Evolutionary conservation across 2,888 invertebrate genomes (phyloP).

Genomic region (Muschampia plurimacula): DNA sequence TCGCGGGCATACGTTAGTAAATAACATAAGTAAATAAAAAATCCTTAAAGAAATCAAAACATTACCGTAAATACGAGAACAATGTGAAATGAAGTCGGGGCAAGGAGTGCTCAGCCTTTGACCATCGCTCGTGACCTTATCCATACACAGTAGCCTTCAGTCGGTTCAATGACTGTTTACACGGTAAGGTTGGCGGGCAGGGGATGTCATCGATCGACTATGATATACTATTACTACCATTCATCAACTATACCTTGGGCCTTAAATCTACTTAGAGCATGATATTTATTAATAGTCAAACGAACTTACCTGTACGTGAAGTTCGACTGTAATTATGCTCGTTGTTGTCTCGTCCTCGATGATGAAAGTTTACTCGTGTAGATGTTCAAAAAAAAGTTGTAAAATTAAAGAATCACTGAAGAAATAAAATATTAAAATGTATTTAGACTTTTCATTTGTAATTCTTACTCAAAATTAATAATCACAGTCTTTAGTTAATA

Average conservation of each 20-base stretch:
- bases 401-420: conserved; percentile 1
- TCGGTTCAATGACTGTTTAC: conserved; percentile 50
- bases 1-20: no score
- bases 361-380: not conserved
- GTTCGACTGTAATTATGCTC: no score
- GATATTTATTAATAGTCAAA: no score
- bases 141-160: conserved; percentile 21
- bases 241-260: conserved; percentile 56
- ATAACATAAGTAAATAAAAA: not conserved
- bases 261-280: no score
- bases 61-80: not conserved
- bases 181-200: not conserved
- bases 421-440: no score
- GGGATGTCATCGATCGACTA: conserved; percentile 48
- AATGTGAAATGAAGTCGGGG: not conserved
- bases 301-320: no score
- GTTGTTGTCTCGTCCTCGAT: no score
- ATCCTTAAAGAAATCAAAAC: not conserved
- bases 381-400: conserved; percentile 1
- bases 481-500: no score
- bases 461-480: not conserved
- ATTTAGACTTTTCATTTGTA: not conserved
- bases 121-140: conserved; percentile 15
- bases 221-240: conserved; percentile 62
- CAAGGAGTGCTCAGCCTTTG: conserved; percentile 13